Percentiles rank a stretch among this genome's conserved stretches.
These are phyloP conservation scores for Drosophila erecta DNA, from an alignment of 1,140 invertebrate species.

Conservation along the genomic window DNA sequence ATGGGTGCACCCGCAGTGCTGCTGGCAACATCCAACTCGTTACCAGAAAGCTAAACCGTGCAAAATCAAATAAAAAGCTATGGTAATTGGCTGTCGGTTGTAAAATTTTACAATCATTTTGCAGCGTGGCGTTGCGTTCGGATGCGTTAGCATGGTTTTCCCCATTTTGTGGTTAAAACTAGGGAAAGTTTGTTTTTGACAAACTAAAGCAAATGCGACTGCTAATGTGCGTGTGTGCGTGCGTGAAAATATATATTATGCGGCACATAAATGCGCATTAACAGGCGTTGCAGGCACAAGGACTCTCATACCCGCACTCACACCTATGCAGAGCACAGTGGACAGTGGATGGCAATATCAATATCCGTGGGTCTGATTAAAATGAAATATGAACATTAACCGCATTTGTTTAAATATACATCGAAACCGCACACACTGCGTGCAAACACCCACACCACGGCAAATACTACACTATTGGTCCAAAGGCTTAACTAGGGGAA, in stretches of 20 bases:
- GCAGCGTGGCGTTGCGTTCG: slow-evolving; percentile 25
- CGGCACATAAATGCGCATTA: slow-evolving; percentile 69
- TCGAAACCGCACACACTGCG: slow-evolving; percentile 64
- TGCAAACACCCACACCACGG: slow-evolving; percentile 46
- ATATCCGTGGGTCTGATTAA: slow-evolving; percentile 71
- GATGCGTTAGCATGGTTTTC: neutral
- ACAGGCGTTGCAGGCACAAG: slow-evolving; percentile 29
- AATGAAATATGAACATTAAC: slow-evolving; percentile 82
- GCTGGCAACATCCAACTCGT: slow-evolving; percentile 41
- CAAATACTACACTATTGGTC: slow-evolving; percentile 4
- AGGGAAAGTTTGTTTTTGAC: slow-evolving; percentile 74
- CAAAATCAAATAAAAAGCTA: slow-evolving; percentile 70
- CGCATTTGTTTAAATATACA: slow-evolving; percentile 81
- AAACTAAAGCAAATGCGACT: slow-evolving; percentile 53
- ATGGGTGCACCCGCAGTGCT: slow-evolving; percentile 11
- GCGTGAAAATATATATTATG: slow-evolving; percentile 58
- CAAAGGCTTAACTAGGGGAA: slow-evolving; percentile 20
- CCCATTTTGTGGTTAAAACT: slow-evolving; percentile 51
- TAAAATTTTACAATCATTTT: slow-evolving; percentile 71
- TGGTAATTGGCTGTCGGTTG: slow-evolving; percentile 66
- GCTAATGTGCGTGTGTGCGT: neutral
- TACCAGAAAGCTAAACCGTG: slow-evolving; percentile 69
- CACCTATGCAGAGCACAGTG: neutral
- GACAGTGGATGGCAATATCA: slow-evolving; percentile 33
- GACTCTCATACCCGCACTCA: slow-evolving; percentile 2